phyloP scores from a whole-genome alignment of 37 sponge, comb jelly and placozoan species.

The Tethya wilhelma region DNA sequence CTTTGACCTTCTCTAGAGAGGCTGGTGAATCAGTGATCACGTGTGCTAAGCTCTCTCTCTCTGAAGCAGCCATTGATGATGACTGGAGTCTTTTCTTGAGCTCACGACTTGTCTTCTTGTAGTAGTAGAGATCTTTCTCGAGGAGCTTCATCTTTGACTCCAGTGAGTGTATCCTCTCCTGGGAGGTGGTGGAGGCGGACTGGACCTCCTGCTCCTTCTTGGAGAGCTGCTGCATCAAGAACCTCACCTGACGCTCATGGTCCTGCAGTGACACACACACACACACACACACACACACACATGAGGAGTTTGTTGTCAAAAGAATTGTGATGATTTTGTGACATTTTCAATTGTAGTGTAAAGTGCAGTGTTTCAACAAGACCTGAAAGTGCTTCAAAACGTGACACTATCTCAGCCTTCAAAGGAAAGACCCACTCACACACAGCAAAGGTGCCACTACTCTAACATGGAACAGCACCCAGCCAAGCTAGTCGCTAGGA shows the following conservation, averaged over 20 bases:
- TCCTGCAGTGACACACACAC: slow-evolving; percentile 26
- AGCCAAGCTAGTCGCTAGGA: too few relatives aligned
- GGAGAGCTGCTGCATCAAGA: slow-evolving; percentile 28
- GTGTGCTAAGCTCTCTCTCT: too few relatives aligned
- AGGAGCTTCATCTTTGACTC: slow-evolving; percentile 39
- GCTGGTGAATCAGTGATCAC: too few relatives aligned
- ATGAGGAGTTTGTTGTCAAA: too few relatives aligned
- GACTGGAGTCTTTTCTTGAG: slow-evolving; percentile 50
- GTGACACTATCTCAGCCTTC: background rate
- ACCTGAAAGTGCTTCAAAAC: background rate
- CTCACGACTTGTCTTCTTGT: slow-evolving; percentile 81
- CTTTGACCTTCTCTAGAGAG: background rate
- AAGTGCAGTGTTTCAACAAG: background rate
- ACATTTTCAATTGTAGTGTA: too few relatives aligned
- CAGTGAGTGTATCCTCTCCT: background rate
- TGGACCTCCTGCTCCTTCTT: background rate
- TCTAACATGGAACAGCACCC: too few relatives aligned
- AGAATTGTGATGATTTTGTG: too few relatives aligned
- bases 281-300: too few relatives aligned
- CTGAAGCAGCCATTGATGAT: background rate
- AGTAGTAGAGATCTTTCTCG: slow-evolving; percentile 83
- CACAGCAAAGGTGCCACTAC: too few relatives aligned
- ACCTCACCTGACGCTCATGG: slow-evolving; percentile 18
- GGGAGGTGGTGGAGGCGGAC: background rate
- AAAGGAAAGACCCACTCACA: background rate